These are phyloP conservation scores for Psittacula derbiana DNA, from an alignment of 2,797 vertebrate species.

Conservation along the genomic window DNA sequence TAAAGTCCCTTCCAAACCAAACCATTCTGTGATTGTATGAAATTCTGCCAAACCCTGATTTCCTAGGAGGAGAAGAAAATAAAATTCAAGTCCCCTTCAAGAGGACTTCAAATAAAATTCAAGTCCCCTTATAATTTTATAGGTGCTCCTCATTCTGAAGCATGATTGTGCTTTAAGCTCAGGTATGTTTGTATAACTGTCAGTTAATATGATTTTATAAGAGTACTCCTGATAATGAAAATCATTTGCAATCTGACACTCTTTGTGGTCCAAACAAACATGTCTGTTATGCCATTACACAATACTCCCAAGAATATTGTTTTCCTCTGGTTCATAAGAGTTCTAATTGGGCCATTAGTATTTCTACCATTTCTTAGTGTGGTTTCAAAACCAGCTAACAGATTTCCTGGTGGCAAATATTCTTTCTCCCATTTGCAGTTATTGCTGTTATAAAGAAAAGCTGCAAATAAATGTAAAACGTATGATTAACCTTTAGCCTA, in stretches of 20 bases:
- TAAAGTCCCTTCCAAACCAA: background rate
- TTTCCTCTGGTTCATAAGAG: conserved; percentile 28
- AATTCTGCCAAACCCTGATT: background rate
- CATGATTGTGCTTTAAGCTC: background rate
- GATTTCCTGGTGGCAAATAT: conserved; percentile 58
- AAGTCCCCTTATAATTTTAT: background rate
- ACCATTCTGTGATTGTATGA: background rate
- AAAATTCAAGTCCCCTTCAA: background rate
- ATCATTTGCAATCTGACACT: background rate
- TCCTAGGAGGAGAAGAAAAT: background rate
- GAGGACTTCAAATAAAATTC: background rate
- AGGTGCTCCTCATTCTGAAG: background rate
- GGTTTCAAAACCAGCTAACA: conserved; percentile 20
- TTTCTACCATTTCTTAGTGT: background rate
- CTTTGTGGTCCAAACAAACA: conserved; percentile 32
- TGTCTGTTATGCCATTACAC: conserved; percentile 35
- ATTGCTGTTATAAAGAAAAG: conserved; percentile 21
- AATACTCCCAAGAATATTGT: conserved; percentile 5
- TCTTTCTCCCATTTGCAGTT: conserved; percentile 10
- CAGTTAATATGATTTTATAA: background rate
- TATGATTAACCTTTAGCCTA: background rate
- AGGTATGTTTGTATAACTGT: background rate
- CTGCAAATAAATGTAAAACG: background rate
- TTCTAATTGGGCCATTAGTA: conserved; percentile 18
- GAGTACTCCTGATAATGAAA: background rate